phyloP scores from a whole-genome alignment of 2,888 invertebrate species.

The Rhodophaea formosa region DNA sequence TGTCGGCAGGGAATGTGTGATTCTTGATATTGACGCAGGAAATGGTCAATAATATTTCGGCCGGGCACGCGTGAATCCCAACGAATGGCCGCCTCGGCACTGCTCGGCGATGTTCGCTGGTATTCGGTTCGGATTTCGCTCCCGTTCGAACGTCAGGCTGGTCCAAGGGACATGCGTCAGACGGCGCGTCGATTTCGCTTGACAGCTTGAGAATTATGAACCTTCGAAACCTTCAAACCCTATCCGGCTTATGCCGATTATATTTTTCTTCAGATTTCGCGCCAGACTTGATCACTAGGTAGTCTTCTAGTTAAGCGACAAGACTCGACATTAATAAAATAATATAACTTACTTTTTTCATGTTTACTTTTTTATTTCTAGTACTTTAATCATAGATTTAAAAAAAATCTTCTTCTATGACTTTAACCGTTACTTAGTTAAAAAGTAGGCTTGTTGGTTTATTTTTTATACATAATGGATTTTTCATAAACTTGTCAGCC shows the following conservation, averaged over 20 bases:
- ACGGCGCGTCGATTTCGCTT: constrained; percentile 45
- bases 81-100: constrained; percentile 62
- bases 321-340: too few relatives aligned
- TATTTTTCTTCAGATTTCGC: neutral
- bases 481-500: too few relatives aligned
- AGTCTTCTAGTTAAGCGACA: too few relatives aligned
- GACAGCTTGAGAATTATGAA: constrained; percentile 34
- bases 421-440: too few relatives aligned
- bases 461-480: too few relatives aligned
- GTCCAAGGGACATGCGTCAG: constrained; percentile 54
- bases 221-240: constrained; percentile 21
- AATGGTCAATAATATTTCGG: constrained; percentile 69
- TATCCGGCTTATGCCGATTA: neutral
- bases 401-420: too few relatives aligned
- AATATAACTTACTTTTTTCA: too few relatives aligned
- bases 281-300: neutral
- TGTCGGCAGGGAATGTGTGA: constrained; percentile 48
- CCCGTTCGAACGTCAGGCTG: constrained; percentile 47
- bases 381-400: too few relatives aligned
- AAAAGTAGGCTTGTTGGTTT: too few relatives aligned
- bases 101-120: constrained; percentile 63
- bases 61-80: constrained; percentile 60
- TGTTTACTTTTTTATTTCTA: too few relatives aligned
- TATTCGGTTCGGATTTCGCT: constrained; percentile 37
- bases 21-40: constrained; percentile 56